Conservation (phyloP, 2,888 invertebrate species). For the Microplitis manilae region DNA sequence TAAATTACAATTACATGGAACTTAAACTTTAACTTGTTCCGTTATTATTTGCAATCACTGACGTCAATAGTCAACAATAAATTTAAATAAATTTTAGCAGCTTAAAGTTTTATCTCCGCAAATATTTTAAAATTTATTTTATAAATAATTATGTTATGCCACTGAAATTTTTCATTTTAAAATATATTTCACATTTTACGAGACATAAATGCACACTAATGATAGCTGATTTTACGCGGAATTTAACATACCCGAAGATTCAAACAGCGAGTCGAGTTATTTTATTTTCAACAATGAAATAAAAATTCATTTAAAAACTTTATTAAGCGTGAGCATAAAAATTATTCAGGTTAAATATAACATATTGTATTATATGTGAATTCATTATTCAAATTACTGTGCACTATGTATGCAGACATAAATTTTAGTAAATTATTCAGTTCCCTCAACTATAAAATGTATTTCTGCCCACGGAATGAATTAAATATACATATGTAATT, state of each 20-base stretch:
- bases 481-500: background rate
- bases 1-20: conserved; percentile 16
- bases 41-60: background rate
- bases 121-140: background rate
- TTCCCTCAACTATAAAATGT: background rate
- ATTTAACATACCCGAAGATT: background rate
- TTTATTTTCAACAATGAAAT: background rate
- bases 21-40: background rate
- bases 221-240: background rate
- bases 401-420: background rate
- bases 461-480: background rate
- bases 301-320: background rate
- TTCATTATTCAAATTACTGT: background rate
- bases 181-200: background rate
- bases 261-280: background rate
- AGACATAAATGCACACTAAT: background rate
- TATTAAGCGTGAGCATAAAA: background rate
- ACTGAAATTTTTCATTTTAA: background rate
- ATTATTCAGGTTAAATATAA: background rate
- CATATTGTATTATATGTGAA: background rate
- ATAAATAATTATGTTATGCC: background rate
- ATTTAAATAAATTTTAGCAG: background rate
- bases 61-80: background rate
- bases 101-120: background rate
- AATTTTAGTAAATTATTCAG: background rate